Base-by-base conservation (phyloP, 2,888 invertebrate species). In the Drosophila pegasa region DNA sequence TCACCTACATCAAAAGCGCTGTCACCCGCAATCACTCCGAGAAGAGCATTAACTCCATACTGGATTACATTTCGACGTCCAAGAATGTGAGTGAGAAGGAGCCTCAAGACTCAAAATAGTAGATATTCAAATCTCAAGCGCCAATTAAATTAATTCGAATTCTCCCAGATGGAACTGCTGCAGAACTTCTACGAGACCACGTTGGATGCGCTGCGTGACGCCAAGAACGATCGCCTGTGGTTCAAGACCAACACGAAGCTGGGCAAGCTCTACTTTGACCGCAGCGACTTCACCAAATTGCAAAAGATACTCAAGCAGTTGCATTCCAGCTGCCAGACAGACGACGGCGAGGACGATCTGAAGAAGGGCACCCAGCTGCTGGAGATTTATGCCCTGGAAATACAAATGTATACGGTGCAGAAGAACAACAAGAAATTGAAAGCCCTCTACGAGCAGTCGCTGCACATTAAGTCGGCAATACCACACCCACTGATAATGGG, bases 401-500 rank as follows among this genome's bases (percentile, higher is more conserved):
- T 99, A 88, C 99, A 99, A 93, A 99, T 99, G 99, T 99, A 99
- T 92, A 99, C 99, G 0, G 98, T 98, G 65, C 99, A 99, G 93
- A 99, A 99, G 92, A 99, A 99, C 92, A 99, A 99, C 92, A 99
- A 99, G 92, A 98, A 99, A 92, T 92, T 99, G 37, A 98, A 98
- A 93, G 96, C 97, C 1, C 93, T 99, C 14, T 99, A 99, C 90
- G 99, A 99, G 92, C 98, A 99, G 91, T 99, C 99, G 1, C 93
- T 99, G 75, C 98, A 99, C 92, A 99, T 99, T 84, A 99, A 99
- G 92, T 98, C 99, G 40, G 99, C 99, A 54, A 99, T 99, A 91
- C 99, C 99, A n/a, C 99, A 99, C 95, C 99, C 99, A 3, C 94
- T 99, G 31, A 99, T 99, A 84, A 99, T 99, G 99, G 99, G 99